These are phyloP conservation scores for Panagrolaimus sp. DNA, from an alignment of 1,140 invertebrate genomes.

Conservation along the genomic window DNA sequence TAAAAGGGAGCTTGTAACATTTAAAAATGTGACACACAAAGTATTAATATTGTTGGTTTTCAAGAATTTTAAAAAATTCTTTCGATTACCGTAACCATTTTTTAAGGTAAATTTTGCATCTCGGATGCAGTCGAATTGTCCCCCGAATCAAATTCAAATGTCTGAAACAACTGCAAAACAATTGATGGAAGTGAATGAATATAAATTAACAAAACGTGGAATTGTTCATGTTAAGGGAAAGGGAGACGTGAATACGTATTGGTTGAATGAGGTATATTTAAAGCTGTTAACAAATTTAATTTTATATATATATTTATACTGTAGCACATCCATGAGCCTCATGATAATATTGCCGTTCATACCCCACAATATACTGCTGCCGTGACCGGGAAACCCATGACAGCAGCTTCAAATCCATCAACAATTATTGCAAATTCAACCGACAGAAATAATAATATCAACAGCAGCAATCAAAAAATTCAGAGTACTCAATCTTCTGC, in stretches of 20 bases:
- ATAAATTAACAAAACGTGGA: slow-evolving; percentile 51
- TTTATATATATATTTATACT: no score
- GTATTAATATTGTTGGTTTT: no score
- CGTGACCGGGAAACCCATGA: background rate
- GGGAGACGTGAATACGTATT: slow-evolving; percentile 49
- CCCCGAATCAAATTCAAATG: slow-evolving; percentile 59
- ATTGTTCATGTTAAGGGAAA: slow-evolving; percentile 59
- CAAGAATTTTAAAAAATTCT: no score
- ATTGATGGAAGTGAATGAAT: slow-evolving; percentile 41
- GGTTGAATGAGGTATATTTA: slow-evolving; percentile 34
- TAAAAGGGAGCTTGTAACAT: no score
- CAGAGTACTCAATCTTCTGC: no score
- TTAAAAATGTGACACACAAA: no score
- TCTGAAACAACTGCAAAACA: slow-evolving; percentile 50
- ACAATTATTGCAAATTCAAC: no score
- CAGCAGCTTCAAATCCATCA: no score
- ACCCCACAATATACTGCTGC: background rate
- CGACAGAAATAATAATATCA: no score
- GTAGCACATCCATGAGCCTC: slow-evolving; percentile 1
- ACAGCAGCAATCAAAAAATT: no score
- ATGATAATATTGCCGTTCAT: background rate
- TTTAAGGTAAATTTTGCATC: slow-evolving; percentile 57
- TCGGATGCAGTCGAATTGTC: slow-evolving; percentile 57
- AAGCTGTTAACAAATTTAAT: no score
- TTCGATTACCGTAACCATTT: no score